Base-by-base conservation (phyloP, 2,888 invertebrate genomes). In the Perizoma affinitatum region DNA sequence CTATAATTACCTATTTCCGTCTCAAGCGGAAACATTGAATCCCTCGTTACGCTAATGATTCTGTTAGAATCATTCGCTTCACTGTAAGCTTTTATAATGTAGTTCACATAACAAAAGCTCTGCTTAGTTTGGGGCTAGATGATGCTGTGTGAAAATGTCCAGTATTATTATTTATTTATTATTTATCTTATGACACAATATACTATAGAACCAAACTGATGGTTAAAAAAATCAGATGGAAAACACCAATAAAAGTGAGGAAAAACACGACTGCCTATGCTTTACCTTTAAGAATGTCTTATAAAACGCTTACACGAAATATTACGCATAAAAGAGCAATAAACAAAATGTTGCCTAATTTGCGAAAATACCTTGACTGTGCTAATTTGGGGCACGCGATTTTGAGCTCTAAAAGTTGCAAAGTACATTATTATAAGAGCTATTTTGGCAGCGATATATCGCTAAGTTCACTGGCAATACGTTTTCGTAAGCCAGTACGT, bases 371-470 rank as follows among this genome's bases (percentile, higher is more conserved):
- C 56, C 62, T 43, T 54, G 57, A 33, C 54, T 45, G 44, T 58
- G 49, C 54, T 62, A 47, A 54, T 59, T 59, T 60, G 36, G 38
- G 33, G 52, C 58, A 58, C 35, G 57, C 61, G 44, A 61, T 55
- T 64, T 58, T 58, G 11, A 45, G 47, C 64, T 47, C 40, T 57
- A 45, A 52, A 61, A 53, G 51, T 58, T 54, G 41, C 51, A 48
- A 55, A 61, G 47, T 63, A 58, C 66, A 73, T 65, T 70, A 63
- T 43, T 57, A 50, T 65, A 69, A 73, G 67, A 72, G 67, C 60
- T 68, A 70, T 72, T 74, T 77, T 76, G 75, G 78, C 74, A 71
- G 59, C 72, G 68, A 67, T 72, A 70, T 63, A 75, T 79, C 69
- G 72, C 53, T 67, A 64, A 75, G 66, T 71, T 70, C 68, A 67